Evolutionary conservation across 2,797 vertebrate species (phyloP).

Genomic region (Enteromius thamalakanensis): DNA sequence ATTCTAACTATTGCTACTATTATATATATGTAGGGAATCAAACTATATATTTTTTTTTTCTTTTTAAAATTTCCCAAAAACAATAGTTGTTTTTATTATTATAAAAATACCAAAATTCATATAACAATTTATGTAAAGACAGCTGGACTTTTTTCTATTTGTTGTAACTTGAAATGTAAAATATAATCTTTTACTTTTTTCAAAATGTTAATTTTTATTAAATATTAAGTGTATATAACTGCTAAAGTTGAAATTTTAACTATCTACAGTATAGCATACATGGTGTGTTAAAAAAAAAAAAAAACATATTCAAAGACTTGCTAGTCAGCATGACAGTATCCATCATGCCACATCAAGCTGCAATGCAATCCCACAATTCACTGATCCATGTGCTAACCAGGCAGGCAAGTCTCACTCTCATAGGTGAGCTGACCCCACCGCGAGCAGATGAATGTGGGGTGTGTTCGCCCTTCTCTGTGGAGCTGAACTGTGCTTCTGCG

Average conservation of each 20-base stretch:
- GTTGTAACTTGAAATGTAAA: neutral
- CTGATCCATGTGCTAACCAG: conserved; percentile 40
- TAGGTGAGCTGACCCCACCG: conserved; percentile 33
- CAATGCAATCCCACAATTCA: conserved; percentile 34
- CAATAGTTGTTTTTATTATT: neutral
- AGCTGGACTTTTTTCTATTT: neutral
- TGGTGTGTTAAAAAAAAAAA: neutral
- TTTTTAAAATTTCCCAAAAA: neutral
- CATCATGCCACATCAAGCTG: conserved; percentile 21
- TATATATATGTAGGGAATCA: neutral
- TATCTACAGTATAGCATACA: neutral
- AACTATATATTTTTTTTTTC: too few species aligned
- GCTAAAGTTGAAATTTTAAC: neutral
- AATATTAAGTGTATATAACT: neutral
- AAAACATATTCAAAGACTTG: neutral
- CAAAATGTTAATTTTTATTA: neutral
- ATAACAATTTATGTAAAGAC: neutral
- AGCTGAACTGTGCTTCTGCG: conserved; percentile 34
- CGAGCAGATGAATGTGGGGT: conserved; percentile 40
- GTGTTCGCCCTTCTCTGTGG: conserved; percentile 35
- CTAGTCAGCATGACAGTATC: conserved; percentile 25
- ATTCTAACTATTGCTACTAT: neutral
- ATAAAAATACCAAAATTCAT: neutral
- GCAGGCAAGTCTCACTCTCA: conserved; percentile 22
- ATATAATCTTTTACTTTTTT: neutral